A percentile compares a stretch with the other conserved stretches of the same genome.
phyloP scores from a whole-genome alignment of 2,888 invertebrate genomes.

The Norana najaformis region DNA sequence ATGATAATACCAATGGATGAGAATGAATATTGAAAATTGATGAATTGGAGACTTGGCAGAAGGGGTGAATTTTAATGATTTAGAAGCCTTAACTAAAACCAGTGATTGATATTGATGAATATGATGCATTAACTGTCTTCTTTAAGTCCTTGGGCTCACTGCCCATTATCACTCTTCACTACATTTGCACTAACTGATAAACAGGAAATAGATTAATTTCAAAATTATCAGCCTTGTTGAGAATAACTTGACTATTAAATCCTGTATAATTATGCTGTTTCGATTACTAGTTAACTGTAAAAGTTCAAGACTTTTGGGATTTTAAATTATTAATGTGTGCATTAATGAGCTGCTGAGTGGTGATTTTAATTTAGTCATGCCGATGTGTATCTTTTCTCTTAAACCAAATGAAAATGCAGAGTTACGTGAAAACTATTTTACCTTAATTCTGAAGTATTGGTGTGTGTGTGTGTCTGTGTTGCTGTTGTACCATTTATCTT shows the following conservation, averaged over 20 bases:
- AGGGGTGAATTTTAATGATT: too few relatives aligned
- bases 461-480: background rate
- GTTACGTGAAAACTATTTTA: background rate
- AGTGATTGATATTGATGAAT: too few relatives aligned
- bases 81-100: too few relatives aligned
- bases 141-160: too few relatives aligned
- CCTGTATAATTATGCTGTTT: background rate
- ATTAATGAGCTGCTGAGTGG: background rate
- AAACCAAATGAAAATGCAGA: background rate
- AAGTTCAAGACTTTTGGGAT: background rate
- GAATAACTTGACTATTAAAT: background rate
- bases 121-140: too few relatives aligned
- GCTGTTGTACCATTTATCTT: background rate
- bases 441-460: background rate
- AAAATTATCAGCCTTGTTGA: too few relatives aligned
- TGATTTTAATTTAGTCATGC: background rate
- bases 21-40: too few relatives aligned
- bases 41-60: too few relatives aligned
- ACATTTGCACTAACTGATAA: background rate
- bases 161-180: background rate
- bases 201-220: background rate
- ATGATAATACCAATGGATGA: too few relatives aligned
- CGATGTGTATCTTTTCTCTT: background rate
- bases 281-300: background rate
- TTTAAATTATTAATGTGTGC: background rate